Evolutionary conservation across 2,888 invertebrate species (phyloP), one percentile per base, ranked within the genome.

Genomic region (Abrostola tripartita): DNA sequence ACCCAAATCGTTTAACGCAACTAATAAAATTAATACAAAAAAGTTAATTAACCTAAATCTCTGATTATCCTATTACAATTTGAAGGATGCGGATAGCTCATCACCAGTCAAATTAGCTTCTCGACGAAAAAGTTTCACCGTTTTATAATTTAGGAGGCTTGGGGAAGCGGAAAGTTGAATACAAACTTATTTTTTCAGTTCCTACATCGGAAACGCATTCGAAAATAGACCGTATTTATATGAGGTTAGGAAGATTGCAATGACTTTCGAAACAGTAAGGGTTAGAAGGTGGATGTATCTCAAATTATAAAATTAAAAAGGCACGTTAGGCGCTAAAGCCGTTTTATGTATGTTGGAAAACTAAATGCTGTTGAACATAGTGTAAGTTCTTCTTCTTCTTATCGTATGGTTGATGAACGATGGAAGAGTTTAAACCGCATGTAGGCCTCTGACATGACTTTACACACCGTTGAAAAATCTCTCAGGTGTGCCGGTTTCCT

Each of bases 281-380:
- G 7, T 55, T 68, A 65, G 5, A 11, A 72, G 51, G 75, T 37
- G 36, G 14, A 52, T 56, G 65, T 73, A 70, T 71, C 77, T 68
- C 71, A 76, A 81, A 79, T 79, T 81, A 79, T 79, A 75, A 78
- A 81, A 81, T 79, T 78, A 75, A 81, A 78, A 83, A 75, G 64
- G 44, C 59, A 81, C 38, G 44, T 54, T 14, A 52, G 36, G 35
- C 41, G 24, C 24, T 24, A 24, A 10, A 14, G 37, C 40, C n/a
- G 11, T 52, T 36, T n/a, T n/a, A 60, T 60, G 51, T 40, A 55
- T n/a, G 49, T 40, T 55, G 52, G 36, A 0, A 55, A 60, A 40
- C 14, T 51, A 47, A 65, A 14, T 12, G 9, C 10, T n/a, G n/a
- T n/a, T n/a, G n/a, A n/a, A n/a, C n/a, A n/a, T n/a, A n/a, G n/a